Conservation (phyloP, 2,113 vertebrate genomes). For the Pygoscelis antarcticus region DNA sequence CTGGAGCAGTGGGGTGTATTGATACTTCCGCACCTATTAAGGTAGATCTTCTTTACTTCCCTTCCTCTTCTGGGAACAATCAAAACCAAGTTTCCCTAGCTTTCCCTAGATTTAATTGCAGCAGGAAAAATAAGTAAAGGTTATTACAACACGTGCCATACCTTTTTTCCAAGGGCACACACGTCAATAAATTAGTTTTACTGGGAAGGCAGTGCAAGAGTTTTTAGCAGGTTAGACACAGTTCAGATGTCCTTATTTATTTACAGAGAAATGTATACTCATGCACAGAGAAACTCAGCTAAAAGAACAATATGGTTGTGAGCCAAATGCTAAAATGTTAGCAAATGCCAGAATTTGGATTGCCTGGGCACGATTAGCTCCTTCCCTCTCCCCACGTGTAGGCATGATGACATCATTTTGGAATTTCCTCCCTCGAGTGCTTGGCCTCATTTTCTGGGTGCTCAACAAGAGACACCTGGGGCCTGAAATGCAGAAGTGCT, state of each 20-base stretch:
- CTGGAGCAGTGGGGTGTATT: not conserved
- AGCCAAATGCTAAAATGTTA: constrained; percentile 29
- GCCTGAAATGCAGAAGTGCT: not conserved
- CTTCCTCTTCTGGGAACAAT: not conserved
- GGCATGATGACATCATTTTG: constrained; percentile 58
- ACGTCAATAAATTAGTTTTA: not conserved
- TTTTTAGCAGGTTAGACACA: not conserved
- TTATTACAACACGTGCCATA: not conserved
- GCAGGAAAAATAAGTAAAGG: not conserved
- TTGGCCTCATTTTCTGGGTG: constrained; percentile 57
- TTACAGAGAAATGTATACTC: not conserved
- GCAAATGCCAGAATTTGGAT: constrained; percentile 46
- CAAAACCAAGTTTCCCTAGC: not conserved
- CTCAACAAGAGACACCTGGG: constrained; percentile 48
- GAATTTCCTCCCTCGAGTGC: constrained; percentile 59
- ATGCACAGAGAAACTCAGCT: not conserved
- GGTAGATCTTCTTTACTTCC: not conserved
- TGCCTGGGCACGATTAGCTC: constrained; percentile 51
- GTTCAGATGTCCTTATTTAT: not conserved
- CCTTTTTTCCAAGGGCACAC: not conserved
- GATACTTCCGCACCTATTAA: not conserved
- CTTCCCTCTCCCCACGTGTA: not conserved
- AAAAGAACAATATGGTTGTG: not conserved
- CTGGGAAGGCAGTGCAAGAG: not conserved
- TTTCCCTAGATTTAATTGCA: not conserved